A percentile compares a stretch with the other conserved stretches of the same genome.
Conservation (phyloP, 2,888 invertebrate genomes). For the Hesperia comma region DNA sequence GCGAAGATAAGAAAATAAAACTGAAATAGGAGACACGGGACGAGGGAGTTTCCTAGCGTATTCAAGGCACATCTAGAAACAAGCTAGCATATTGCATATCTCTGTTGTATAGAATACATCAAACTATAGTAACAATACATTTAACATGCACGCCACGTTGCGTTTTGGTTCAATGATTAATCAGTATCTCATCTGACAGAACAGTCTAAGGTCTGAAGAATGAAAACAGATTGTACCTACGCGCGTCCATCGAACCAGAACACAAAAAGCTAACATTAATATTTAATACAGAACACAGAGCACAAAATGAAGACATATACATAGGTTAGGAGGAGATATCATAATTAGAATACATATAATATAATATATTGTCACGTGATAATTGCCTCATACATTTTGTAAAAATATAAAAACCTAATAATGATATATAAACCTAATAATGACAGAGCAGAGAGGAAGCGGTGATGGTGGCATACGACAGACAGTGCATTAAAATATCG, state of each 20-base stretch:
- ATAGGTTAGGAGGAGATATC: conserved; percentile 75
- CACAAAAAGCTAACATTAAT: conserved; percentile 83
- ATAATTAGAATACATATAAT: conserved; percentile 70
- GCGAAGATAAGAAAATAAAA: conserved; percentile 56
- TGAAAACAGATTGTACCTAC: conserved; percentile 53
- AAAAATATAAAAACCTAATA: conserved; percentile 77
- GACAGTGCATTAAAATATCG: conserved; percentile 85
- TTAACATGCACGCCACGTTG: conserved; percentile 81
- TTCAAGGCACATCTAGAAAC: conserved; percentile 79
- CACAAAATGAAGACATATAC: conserved; percentile 81
- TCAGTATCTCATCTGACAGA: conserved; percentile 51
- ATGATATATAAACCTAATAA: conserved; percentile 82
- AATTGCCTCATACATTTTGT: conserved; percentile 81
- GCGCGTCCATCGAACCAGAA: conserved; percentile 78
- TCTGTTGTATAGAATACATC: conserved; percentile 69
- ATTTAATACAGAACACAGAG: conserved; percentile 80
- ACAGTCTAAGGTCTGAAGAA: conserved; percentile 51
- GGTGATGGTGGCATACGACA: conserved; percentile 85
- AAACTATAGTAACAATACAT: conserved; percentile 79
- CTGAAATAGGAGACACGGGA: conserved; percentile 70
- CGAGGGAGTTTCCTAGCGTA: conserved; percentile 73
- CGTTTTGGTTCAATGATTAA: conserved; percentile 80
- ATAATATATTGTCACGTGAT: conserved; percentile 75
- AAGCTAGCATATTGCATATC: conserved; percentile 70
- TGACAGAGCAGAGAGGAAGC: conserved; percentile 85